A percentile compares a stretch with the other conserved stretches of the same genome.
These are phyloP conservation scores for Pterocles gutturalis DNA, from an alignment of 2,113 vertebrate genomes.

Conservation along the genomic window DNA sequence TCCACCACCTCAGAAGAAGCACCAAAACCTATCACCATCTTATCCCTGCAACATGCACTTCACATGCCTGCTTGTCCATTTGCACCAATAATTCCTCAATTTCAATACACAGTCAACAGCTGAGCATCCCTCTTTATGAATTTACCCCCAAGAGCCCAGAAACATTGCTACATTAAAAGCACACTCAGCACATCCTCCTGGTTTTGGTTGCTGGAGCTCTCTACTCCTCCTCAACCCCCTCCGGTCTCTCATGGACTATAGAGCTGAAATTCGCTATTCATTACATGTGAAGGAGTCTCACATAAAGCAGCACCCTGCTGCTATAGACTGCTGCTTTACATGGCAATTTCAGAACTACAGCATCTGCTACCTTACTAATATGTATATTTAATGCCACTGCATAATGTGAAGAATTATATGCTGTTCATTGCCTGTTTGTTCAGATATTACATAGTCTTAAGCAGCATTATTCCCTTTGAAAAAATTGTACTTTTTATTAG, in stretches of 20 bases:
- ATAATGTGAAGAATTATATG: conserved; percentile 71
- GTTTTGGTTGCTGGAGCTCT: conserved; percentile 29
- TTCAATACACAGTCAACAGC: conserved; percentile 58
- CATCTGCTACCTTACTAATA: conserved; percentile 78
- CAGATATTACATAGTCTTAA: conserved; percentile 51
- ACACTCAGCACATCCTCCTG: conserved; percentile 63
- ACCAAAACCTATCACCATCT: not conserved
- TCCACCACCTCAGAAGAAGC: not conserved
- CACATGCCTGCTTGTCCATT: not conserved
- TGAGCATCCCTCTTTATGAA: conserved; percentile 51
- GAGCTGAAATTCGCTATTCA: conserved; percentile 79
- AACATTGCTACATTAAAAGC: conserved; percentile 71
- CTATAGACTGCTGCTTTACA: conserved; percentile 67
- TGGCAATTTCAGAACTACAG: conserved; percentile 72
- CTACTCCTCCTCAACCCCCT: not conserved
- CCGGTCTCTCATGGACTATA: conserved; percentile 65
- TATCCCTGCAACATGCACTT: not conserved
- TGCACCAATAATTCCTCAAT: conserved; percentile 51
- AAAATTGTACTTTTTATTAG: conserved; percentile 38
- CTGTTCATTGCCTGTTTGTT: conserved; percentile 69
- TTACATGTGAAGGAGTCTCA: conserved; percentile 75
- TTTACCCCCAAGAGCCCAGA: conserved; percentile 64
- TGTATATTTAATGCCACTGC: conserved; percentile 69
- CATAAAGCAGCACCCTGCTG: conserved; percentile 69
- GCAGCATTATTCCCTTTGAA: conserved; percentile 51